These are phyloP conservation scores for Pardalotus punctatus DNA, from an alignment of 2,113 vertebrate species.

Conservation along the genomic window DNA sequence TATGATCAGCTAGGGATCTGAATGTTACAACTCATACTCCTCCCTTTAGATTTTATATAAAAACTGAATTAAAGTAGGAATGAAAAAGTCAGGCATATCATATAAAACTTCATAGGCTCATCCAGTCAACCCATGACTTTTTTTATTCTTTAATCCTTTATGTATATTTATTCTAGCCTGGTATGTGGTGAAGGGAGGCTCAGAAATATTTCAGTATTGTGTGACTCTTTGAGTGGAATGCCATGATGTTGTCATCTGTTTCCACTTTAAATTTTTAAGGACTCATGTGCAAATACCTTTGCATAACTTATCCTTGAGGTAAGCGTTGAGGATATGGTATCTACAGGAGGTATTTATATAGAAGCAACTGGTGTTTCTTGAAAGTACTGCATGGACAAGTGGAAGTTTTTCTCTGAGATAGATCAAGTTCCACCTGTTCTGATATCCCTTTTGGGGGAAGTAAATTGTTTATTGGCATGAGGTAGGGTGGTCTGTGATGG, in stretches of 20 bases:
- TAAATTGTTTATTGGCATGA: background rate
- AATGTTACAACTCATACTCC: background rate
- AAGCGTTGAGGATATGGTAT: background rate
- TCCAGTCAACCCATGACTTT: background rate
- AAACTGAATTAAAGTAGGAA: background rate
- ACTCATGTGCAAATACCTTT: constrained; percentile 9
- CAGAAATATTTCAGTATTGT: background rate
- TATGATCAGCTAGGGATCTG: background rate
- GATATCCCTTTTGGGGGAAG: background rate
- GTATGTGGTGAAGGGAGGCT: background rate
- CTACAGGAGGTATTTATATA: background rate
- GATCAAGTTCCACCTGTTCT: background rate
- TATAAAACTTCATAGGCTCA: background rate
- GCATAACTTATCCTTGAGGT: background rate
- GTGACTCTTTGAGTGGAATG: constrained; percentile 21
- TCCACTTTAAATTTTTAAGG: constrained; percentile 44
- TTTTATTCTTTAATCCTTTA: background rate
- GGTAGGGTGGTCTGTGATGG: background rate
- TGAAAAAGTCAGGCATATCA: background rate
- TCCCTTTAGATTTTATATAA: background rate
- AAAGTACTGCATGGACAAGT: background rate
- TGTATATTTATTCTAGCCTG: constrained; percentile 13
- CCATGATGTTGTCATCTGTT: background rate
- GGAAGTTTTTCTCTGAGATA: background rate
- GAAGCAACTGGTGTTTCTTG: background rate